A percentile compares a stretch with the other conserved stretches of the same genome.
These are phyloP conservation scores for Petrocephalus zakoni DNA, from an alignment of 2,113 vertebrate species.

Conservation along the genomic window DNA sequence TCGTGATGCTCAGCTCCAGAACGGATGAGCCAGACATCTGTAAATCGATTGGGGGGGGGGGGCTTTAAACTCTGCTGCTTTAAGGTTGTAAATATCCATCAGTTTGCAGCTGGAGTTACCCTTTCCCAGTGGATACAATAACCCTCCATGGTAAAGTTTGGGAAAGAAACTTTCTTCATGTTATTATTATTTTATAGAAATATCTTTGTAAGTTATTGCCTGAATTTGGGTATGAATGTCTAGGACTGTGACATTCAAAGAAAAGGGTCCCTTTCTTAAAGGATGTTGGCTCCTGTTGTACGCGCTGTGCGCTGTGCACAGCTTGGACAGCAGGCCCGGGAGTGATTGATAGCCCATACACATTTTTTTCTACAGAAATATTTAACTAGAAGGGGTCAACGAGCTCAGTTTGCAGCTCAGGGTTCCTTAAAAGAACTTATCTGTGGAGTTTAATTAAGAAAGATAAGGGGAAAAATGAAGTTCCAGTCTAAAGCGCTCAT, in stretches of 20 bases:
- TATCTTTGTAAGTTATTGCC: background rate
- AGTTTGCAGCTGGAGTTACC: background rate
- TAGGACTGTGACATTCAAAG: background rate
- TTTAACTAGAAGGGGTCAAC: background rate
- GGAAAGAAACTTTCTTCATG: background rate
- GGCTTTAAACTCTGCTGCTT: background rate
- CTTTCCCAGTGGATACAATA: background rate
- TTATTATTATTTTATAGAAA: background rate
- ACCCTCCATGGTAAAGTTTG: background rate
- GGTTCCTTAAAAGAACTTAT: conserved; percentile 5
- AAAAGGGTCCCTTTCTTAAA: background rate
- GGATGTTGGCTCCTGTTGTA: background rate
- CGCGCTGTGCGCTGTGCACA: background rate
- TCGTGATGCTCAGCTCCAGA: background rate
- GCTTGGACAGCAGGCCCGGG: background rate
- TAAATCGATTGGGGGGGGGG: background rate
- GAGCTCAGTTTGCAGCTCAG: background rate
- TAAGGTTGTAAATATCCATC: conserved; percentile 20
- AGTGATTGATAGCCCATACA: background rate
- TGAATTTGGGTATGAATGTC: background rate
- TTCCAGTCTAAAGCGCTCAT: background rate
- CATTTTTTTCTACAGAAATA: background rate
- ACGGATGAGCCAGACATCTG: background rate
- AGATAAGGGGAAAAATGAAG: conserved; percentile 12
- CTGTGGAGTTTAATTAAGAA: conserved; percentile 8